A percentile compares a stretch with the other conserved stretches of the same genome.
phyloP scores from a whole-genome alignment of 2,797 vertebrate species.

The Enteromius argenteus region DNA sequence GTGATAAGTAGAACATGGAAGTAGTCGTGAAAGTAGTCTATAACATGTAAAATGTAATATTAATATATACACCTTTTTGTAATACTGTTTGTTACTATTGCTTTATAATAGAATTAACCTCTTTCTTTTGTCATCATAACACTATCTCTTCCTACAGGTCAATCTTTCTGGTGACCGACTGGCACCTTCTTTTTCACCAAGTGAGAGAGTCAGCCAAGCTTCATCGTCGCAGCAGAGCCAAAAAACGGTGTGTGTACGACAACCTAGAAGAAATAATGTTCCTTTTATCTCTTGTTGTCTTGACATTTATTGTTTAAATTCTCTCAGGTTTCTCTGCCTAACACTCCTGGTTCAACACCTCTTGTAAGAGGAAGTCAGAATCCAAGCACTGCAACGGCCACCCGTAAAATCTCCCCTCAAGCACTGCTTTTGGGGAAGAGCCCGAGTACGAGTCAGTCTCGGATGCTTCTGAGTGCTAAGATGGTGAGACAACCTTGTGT shows the following conservation, averaged over 20 bases:
- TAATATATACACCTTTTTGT: neutral
- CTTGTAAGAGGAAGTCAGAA: constrained; percentile 88
- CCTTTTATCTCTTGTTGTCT: neutral
- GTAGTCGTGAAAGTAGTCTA: neutral
- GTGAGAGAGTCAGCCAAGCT: constrained; percentile 79
- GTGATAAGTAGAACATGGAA: neutral
- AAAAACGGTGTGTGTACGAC: constrained; percentile 52
- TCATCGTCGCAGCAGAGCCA: constrained; percentile 79
- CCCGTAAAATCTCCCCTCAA: constrained; percentile 87
- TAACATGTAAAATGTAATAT: neutral
- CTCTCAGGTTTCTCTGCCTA: constrained; percentile 84
- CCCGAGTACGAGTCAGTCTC: constrained; percentile 90
- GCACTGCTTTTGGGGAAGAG: constrained; percentile 92
- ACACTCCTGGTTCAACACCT: constrained; percentile 85
- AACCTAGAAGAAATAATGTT: constrained; percentile 18
- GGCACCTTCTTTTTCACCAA: constrained; percentile 70
- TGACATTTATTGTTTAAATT: neutral
- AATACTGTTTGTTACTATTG: neutral
- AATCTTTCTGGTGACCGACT: constrained; percentile 84
- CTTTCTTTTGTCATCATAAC: neutral
- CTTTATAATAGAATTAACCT: neutral
- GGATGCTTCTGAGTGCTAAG: constrained; percentile 95
- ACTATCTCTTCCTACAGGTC: constrained; percentile 70
- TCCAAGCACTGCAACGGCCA: constrained; percentile 83
- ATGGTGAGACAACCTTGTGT: constrained; percentile 82